Conservation (phyloP, 2,113 vertebrate species). For the Heloderma charlesbogerti region DNA sequence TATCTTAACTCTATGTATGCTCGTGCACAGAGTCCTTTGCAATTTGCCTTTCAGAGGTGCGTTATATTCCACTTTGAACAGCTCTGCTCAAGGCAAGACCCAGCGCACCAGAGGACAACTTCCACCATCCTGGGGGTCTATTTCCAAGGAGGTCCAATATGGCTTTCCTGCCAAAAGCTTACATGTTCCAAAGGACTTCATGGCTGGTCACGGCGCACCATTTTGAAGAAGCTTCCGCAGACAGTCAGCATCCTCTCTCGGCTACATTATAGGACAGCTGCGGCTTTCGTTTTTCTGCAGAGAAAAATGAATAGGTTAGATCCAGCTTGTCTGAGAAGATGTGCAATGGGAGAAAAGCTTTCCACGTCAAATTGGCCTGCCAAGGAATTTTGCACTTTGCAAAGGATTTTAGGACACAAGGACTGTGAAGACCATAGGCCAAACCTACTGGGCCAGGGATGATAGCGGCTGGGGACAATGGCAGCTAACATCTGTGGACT, state of each 20-base stretch:
- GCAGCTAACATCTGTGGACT: no score
- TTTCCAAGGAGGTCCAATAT: slow-evolving; percentile 1
- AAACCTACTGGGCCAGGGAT: no score
- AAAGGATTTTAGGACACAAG: no score
- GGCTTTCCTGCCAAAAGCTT: slow-evolving; percentile 23
- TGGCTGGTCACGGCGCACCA: fast-evolving
- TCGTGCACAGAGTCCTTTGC: background rate
- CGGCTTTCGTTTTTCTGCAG: slow-evolving; percentile 76
- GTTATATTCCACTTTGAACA: background rate
- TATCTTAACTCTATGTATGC: background rate
- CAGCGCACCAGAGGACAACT: slow-evolving; percentile 19
- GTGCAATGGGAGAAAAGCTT: no score
- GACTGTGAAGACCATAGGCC: no score
- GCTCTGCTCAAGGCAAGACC: slow-evolving; percentile 36
- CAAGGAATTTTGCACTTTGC: no score
- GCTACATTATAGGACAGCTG: slow-evolving; percentile 83
- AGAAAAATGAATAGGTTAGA: slow-evolving; percentile 22
- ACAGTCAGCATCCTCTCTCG: slow-evolving; percentile 7
- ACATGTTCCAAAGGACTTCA: slow-evolving; percentile 17
- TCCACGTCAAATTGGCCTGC: no score
- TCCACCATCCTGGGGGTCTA: background rate
- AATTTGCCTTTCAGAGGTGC: background rate
- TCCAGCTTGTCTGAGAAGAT: background rate
- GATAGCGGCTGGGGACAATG: no score
- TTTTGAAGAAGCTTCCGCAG: background rate